A percentile compares a stretch with the other conserved stretches of the same genome.
Evolutionary conservation across 2,888 invertebrate species (phyloP).

Genomic region (Coenonympha arcania): DNA sequence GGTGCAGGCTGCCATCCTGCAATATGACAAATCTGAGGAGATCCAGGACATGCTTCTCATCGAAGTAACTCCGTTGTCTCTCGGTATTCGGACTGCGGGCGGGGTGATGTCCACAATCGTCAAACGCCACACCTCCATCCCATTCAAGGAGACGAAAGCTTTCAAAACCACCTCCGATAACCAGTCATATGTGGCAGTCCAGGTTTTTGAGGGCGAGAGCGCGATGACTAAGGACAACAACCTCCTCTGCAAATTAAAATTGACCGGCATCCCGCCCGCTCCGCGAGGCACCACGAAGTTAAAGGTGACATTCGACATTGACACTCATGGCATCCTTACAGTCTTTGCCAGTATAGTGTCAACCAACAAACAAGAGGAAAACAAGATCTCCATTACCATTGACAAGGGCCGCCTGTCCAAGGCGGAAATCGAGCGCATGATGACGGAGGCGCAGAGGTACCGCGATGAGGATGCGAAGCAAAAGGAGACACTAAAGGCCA

Average conservation of each 20-base stretch:
- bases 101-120: constrained; percentile 96
- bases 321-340: constrained; percentile 97
- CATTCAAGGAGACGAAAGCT: constrained; percentile 96
- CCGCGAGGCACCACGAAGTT: constrained; percentile 91
- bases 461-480: constrained; percentile 88
- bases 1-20: constrained; percentile 95
- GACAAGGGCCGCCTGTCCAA: constrained; percentile 94
- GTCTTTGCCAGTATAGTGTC: constrained; percentile 95
- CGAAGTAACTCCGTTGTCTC: constrained; percentile 92
- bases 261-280: constrained; percentile 96
- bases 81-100: constrained; percentile 87
- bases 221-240: constrained; percentile 98
- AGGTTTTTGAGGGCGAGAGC: constrained; percentile 94
- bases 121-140: constrained; percentile 97
- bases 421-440: constrained; percentile 95
- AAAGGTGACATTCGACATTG: constrained; percentile 90
- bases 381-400: constrained; percentile 93
- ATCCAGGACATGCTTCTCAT: constrained; percentile 93
- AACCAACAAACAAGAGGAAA: constrained; percentile 91
- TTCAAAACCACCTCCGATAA: constrained; percentile 99
- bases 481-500: constrained; percentile 86
- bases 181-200: constrained; percentile 95
- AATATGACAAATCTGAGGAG: constrained; percentile 89
- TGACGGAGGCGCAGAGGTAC: constrained; percentile 94
- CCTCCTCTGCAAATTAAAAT: constrained; percentile 95